Percentiles rank a stretch among this genome's conserved stretches.
These are phyloP conservation scores for Hirtodrosophila histrioides DNA, from an alignment of 2,888 invertebrate species.

Conservation along the genomic window DNA sequence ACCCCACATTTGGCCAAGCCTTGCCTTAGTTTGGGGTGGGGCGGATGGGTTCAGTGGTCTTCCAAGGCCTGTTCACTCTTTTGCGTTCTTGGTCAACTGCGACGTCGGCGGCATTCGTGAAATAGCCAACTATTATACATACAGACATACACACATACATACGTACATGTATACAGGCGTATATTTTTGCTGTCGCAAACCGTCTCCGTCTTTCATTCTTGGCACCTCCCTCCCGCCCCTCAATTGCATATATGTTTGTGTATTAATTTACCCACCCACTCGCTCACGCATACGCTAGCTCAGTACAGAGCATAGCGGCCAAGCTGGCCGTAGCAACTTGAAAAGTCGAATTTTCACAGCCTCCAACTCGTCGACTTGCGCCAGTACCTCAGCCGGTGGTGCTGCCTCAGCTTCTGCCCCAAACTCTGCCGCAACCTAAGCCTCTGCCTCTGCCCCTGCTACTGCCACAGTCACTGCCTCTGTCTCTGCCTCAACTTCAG, in stretches of 20 bases:
- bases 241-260: constrained; percentile 66
- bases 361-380: constrained; percentile 65
- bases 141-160: constrained; percentile 5
- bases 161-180: constrained; percentile 18
- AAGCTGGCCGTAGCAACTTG: constrained; percentile 68
- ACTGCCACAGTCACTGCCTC: constrained; percentile 21
- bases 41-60: constrained; percentile 40
- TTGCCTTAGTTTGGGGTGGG: constrained; percentile 15
- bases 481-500: constrained; percentile 55
- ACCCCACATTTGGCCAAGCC: constrained; percentile 39
- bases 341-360: constrained; percentile 75
- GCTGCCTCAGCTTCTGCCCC: constrained; percentile 1
- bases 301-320: constrained; percentile 45
- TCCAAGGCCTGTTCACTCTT: constrained; percentile 53
- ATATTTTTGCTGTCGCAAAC: constrained; percentile 65
- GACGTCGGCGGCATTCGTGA: constrained; percentile 69
- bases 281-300: constrained; percentile 46
- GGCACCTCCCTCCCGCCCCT: constrained; percentile 18
- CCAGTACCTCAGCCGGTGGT: constrained; percentile 58
- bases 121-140: constrained; percentile 61
- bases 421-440: constrained; percentile 14
- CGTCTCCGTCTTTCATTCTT: constrained; percentile 54
- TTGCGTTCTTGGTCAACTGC: constrained; percentile 67
- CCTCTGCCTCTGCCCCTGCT: constrained; percentile 9
- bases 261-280: constrained; percentile 73